Evolutionary conservation across 2,113 vertebrate genomes (phyloP).

Genomic region (Tylochromis polylepis): DNA sequence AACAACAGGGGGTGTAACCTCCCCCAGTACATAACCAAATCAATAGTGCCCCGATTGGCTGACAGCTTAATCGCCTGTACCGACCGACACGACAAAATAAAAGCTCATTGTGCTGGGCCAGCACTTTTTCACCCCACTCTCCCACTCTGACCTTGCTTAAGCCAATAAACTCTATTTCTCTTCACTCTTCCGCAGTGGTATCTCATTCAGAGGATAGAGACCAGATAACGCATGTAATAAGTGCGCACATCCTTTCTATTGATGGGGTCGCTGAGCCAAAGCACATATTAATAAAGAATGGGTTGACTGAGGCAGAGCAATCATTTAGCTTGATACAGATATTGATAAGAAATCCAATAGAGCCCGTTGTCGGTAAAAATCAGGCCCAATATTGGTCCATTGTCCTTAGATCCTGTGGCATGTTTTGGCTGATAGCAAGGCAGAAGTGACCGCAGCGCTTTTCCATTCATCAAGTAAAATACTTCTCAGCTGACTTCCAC

Average conservation of each 20-base stretch:
- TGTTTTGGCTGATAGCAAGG: constrained; percentile 23
- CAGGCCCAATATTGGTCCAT: constrained; percentile 15
- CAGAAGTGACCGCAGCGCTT: constrained; percentile 30
- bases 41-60: constrained; percentile 59
- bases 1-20: constrained; percentile 27
- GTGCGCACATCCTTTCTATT: constrained; percentile 29
- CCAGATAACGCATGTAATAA: constrained; percentile 54
- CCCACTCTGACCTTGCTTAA: constrained; percentile 63
- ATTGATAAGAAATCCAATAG: constrained; percentile 53
- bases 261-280: constrained; percentile 24
- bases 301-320: constrained; percentile 13
- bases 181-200: not conserved
- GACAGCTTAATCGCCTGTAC: constrained; percentile 64
- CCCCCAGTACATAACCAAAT: constrained; percentile 35
- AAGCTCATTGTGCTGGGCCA: constrained; percentile 50
- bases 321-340: constrained; percentile 46
- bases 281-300: constrained; percentile 37
- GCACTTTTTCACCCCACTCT: constrained; percentile 45
- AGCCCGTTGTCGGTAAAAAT: constrained; percentile 20
- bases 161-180: constrained; percentile 50
- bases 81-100: constrained; percentile 69
- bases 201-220: constrained; percentile 40
- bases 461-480: constrained; percentile 21
- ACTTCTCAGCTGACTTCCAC: constrained; percentile 82
- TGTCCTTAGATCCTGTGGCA: constrained; percentile 29